Conservation (phyloP, 2,113 vertebrate species). For the Oreotrochilus melanogaster region DNA sequence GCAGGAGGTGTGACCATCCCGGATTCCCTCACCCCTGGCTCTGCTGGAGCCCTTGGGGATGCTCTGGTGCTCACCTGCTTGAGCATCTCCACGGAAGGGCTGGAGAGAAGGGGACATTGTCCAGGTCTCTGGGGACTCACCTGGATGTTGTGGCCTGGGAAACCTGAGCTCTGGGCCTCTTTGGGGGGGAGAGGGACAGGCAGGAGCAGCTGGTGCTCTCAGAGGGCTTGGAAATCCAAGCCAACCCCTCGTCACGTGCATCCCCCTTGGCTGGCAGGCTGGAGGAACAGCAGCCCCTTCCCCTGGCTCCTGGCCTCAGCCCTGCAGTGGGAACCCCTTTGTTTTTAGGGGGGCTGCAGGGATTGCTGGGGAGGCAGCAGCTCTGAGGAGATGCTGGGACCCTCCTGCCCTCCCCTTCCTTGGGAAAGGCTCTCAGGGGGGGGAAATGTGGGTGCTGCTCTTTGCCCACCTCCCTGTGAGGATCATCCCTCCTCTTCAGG, state of each 20-base stretch:
- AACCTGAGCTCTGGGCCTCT: conserved; percentile 36
- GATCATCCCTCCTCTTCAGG: neutral
- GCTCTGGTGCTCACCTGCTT: neutral
- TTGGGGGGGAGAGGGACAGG: conserved; percentile 26
- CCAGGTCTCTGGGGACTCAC: neutral
- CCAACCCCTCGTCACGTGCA: conserved; percentile 6
- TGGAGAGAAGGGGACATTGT: neutral
- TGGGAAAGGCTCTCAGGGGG: neutral
- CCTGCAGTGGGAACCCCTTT: neutral
- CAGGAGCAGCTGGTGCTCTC: conserved; percentile 64
- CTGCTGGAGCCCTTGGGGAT: fast-evolving
- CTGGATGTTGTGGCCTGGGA: neutral
- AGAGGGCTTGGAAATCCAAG: conserved; percentile 40
- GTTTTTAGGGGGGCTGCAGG: neutral
- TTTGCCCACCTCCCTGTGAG: neutral
- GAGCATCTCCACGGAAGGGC: neutral
- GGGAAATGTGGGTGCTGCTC: neutral
- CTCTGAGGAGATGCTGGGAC: neutral
- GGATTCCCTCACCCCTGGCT: neutral
- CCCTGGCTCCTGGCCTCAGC: neutral
- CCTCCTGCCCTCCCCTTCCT: neutral
- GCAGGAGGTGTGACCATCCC: neutral
- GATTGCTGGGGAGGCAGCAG: neutral
- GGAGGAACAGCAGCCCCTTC: neutral
- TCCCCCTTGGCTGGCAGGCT: neutral